Base-by-base conservation (phyloP, 1,140 invertebrate species). In the Aphidius ervi region DNA sequence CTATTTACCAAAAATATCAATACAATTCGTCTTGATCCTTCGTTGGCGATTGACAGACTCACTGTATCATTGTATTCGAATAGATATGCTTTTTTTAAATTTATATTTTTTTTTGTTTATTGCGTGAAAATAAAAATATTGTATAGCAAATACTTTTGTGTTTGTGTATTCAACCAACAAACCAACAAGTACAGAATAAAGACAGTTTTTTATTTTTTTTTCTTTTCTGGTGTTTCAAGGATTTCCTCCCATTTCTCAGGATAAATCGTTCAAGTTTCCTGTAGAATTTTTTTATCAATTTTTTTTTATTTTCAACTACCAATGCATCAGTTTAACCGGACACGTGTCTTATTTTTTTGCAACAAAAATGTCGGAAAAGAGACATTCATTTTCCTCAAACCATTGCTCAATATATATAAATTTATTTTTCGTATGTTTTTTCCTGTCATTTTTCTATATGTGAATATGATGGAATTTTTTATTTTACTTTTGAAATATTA, bases 251-350 rank as follows among this genome's bases (percentile, higher is more conserved):
- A 10, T 31, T 37, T 23, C 7, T 31, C 6, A 23, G 43, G 43
- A 56, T 56, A 46, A 56, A 56, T 46, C 43, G 54, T 37, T 46
- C 3, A 46, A 46, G 16, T n/a, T 46, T 46, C 16, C 42, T 7
- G 16, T 23, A 42, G 31, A 3, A 46, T 47, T 58, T 58, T 58
- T 48, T 46, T n/a, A 9, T 10, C 45, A 39, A 5, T 54, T 54
- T 42, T 54, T 10, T n/a, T n/a, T 47, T 20, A 10, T 47, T 20
- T 54, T 16, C 10, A 41, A 37, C 37, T 47, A 9, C 52, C 59
- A 37, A 54, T 60, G 55, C 50, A 60, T 60, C 59, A 60, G 43
- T 31, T 9, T 16, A 46, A 46, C 52, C 50, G 59, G 59, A 60
- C 23, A 31, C 59, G 45, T 60, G 59, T 60, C 59, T 55, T 54